Evolutionary conservation across 2,888 invertebrate genomes (phyloP).

Genomic region (Pomacea canaliculata): DNA sequence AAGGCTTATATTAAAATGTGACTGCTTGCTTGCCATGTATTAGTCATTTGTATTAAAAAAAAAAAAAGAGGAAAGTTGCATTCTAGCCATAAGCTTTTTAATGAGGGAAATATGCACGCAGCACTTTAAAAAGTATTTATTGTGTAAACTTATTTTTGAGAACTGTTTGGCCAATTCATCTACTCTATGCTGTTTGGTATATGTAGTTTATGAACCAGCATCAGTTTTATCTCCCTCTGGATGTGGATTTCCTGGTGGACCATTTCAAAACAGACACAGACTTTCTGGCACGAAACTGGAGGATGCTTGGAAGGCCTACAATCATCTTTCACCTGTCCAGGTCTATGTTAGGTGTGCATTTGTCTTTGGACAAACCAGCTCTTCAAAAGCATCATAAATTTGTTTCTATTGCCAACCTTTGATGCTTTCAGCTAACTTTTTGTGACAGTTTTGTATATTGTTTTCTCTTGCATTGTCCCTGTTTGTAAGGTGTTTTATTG

Average conservation of each 20-base stretch:
- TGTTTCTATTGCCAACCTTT: too few species aligned
- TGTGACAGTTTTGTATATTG: background rate
- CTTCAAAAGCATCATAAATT: background rate
- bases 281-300: conserved; percentile 98
- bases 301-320: conserved; percentile 92
- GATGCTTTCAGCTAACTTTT: too few species aligned
- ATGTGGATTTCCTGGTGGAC: conserved; percentile 98
- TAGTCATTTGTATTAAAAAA: too few species aligned
- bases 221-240: conserved; percentile 98
- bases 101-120: too few species aligned
- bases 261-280: conserved; percentile 97
- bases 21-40: too few species aligned
- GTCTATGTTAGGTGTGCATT: conserved; percentile 62
- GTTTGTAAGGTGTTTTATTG: too few species aligned
- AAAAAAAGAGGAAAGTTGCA: too few species aligned
- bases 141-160: background rate
- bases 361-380: background rate
- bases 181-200: conserved; percentile 2
- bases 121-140: too few species aligned
- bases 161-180: background rate
- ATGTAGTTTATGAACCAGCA: conserved; percentile 80
- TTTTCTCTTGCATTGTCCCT: too few species aligned
- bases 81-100: too few species aligned
- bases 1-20: too few species aligned
- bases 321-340: conserved; percentile 60